Percentiles rank a stretch among this genome's conserved stretches.
Evolutionary conservation across 2,888 invertebrate species (phyloP).

Genomic region (Morpho deidamia): DNA sequence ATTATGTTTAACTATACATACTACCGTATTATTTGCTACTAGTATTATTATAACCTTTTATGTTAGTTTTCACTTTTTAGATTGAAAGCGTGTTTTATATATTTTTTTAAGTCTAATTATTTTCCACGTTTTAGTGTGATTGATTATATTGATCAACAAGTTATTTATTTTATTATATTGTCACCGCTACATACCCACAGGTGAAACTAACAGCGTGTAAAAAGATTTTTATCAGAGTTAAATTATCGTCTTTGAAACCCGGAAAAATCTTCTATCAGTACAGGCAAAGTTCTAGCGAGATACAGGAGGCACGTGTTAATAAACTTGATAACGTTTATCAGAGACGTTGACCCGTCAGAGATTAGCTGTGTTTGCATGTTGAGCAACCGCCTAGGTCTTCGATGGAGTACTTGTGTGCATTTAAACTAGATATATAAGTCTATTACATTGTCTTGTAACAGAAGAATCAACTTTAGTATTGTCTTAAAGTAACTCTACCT

Average conservation of each 20-base stretch:
- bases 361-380: constrained; percentile 48
- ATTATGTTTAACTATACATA: not conserved
- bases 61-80: not conserved
- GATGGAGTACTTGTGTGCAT: constrained; percentile 15
- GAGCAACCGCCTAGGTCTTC: constrained; percentile 45
- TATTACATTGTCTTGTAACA: no score
- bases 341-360: constrained; percentile 49
- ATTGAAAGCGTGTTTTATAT: no score
- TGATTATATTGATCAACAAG: no score
- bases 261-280: constrained; percentile 7
- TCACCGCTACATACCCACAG: no score
- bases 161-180: no score
- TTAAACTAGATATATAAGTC: not conserved
- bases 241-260: constrained; percentile 1
- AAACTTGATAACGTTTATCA: constrained; percentile 57
- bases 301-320: constrained; percentile 41
- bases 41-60: no score
- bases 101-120: not conserved
- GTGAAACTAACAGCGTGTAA: no score
- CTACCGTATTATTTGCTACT: not conserved
- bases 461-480: not conserved
- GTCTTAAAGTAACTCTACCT: no score
- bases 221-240: not conserved
- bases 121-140: not conserved
- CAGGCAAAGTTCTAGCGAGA: constrained; percentile 2